phyloP scores from a whole-genome alignment of 1,140 invertebrate genomes.

The Cepaea nemoralis region DNA sequence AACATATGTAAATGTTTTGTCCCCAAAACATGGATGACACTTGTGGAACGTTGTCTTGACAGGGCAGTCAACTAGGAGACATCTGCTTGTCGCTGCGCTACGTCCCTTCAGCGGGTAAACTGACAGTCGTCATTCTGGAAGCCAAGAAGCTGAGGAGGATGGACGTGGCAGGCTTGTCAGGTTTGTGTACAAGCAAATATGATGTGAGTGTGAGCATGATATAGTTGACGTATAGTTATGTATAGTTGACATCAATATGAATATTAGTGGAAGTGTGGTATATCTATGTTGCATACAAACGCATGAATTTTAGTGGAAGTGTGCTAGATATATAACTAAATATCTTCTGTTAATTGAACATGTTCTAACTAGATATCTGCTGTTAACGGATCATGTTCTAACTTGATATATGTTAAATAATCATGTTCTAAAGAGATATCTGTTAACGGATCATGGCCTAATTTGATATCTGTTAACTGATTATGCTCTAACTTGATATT shows the following conservation, averaged over 20 bases:
- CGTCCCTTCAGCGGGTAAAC: slow-evolving; percentile 97
- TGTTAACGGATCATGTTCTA: too few species aligned
- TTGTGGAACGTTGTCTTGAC: not conserved
- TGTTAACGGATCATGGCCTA: too few species aligned
- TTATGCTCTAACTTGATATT: too few species aligned
- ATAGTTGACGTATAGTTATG: slow-evolving; percentile 75
- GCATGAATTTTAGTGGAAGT: too few species aligned
- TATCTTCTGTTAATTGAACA: too few species aligned
- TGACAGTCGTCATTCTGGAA: slow-evolving; percentile 97
- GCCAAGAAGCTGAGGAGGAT: slow-evolving; percentile 99
- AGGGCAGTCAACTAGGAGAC: slow-evolving; percentile 95
- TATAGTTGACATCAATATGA: slow-evolving; percentile 77
- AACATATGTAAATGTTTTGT: too few species aligned
- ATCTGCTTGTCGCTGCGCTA: slow-evolving; percentile 99
- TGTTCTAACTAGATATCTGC: too few species aligned
- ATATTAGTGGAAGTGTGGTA: slow-evolving; percentile 75
- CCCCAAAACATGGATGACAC: too few species aligned
- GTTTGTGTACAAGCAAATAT: slow-evolving; percentile 71
- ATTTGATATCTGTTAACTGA: too few species aligned
- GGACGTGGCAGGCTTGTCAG: slow-evolving; percentile 98
- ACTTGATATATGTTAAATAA: too few species aligned
- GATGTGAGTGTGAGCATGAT: slow-evolving; percentile 11
- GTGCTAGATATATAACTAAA: too few species aligned
- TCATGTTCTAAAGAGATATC: too few species aligned
- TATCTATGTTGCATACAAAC: slow-evolving; percentile 78